Evolutionary conservation across 2,888 invertebrate genomes (phyloP).

Genomic region (Drosophila borborema): DNA sequence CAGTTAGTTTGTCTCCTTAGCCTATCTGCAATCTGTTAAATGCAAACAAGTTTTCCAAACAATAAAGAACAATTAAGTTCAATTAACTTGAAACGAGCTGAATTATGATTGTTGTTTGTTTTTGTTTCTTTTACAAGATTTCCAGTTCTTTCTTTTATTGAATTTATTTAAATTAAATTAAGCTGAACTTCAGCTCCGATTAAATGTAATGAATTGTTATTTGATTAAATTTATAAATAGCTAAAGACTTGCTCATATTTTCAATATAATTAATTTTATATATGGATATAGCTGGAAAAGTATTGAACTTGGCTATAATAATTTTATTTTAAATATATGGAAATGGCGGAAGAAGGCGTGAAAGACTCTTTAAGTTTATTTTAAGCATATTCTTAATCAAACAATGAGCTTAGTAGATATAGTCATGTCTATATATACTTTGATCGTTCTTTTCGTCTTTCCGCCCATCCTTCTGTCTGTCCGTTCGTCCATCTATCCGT

Average conservation of each 20-base stretch:
- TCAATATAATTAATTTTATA: no score
- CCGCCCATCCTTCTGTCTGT: background rate
- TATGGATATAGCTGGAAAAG: no score
- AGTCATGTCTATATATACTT: background rate
- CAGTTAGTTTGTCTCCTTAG: slow-evolving; percentile 11
- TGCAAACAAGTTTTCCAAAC: slow-evolving; percentile 25
- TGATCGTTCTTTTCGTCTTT: background rate
- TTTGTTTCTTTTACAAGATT: background rate
- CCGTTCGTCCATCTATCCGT: background rate
- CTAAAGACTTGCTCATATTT: background rate
- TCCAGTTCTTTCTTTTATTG: slow-evolving; percentile 21
- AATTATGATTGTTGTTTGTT: background rate
- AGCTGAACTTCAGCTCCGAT: background rate
- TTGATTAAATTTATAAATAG: background rate
- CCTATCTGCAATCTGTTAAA: slow-evolving; percentile 10
- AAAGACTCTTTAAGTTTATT: background rate
- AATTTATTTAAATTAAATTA: background rate
- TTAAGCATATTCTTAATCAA: no score
- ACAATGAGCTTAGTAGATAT: no score
- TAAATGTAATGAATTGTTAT: background rate
- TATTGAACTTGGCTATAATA: background rate
- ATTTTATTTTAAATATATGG: no score
- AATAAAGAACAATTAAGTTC: slow-evolving; percentile 26
- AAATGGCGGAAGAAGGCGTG: background rate
- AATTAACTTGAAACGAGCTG: slow-evolving; percentile 2